These are phyloP conservation scores for Amiota minor DNA, from an alignment of 2,888 invertebrate genomes.

Conservation along the genomic window DNA sequence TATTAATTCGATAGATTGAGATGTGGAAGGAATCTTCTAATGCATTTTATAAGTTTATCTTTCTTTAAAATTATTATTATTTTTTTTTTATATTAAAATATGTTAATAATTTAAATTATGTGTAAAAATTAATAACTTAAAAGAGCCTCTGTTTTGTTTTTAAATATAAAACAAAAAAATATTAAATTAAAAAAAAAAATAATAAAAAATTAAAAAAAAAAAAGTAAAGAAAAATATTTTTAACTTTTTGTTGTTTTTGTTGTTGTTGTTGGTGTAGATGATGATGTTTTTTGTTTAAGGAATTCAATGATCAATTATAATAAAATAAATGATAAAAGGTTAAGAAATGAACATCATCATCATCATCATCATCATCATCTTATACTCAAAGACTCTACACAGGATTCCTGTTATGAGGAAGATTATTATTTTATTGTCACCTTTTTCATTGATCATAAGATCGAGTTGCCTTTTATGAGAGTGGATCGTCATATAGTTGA, in stretches of 20 bases:
- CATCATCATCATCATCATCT: no score
- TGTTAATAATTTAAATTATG: not conserved
- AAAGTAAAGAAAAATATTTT: constrained; percentile 4
- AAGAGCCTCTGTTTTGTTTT: constrained; percentile 64
- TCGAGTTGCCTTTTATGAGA: no score
- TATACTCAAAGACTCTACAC: no score
- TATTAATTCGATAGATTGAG: no score
- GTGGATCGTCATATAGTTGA: no score
- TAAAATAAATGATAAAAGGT: not conserved
- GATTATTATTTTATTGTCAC: no score
- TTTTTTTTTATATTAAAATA: constrained; percentile 22
- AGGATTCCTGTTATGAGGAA: no score
- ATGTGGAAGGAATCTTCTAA: no score
- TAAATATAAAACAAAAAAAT: constrained; percentile 23
- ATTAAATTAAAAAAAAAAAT: not conserved
- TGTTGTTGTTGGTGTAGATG: no score
- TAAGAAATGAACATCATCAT: no score
- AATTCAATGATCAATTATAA: not conserved
- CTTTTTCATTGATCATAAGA: no score
- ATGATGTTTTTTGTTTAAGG: constrained; percentile 3
- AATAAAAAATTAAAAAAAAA: constrained; percentile 9
- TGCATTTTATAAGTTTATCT: no score
- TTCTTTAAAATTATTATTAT: constrained; percentile 23
- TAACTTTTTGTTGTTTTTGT: not conserved
- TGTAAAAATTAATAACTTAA: constrained; percentile 54